Evolutionary conservation across 2,113 vertebrate genomes (phyloP), one percentile per base, ranked within the genome.

Genomic region (Scomber scombrus): DNA sequence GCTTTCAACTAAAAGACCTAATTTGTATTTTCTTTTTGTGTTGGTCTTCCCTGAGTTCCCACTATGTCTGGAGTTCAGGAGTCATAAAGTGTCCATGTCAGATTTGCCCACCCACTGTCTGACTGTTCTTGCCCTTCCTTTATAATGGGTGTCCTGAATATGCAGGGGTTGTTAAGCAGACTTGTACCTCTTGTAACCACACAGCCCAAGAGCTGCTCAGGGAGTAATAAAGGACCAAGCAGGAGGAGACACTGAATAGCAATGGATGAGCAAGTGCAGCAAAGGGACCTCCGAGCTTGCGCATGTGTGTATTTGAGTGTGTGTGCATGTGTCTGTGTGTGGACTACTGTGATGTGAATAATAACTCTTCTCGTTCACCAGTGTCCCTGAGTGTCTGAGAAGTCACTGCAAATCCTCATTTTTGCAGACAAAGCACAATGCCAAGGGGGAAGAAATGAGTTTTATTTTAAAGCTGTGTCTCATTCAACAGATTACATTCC

Each of bases 391-490:
- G 75, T 89, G 72, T 84, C 65, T 18, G 71, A 87, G 81, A 90
- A 90, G 87, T 84, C 78, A 46, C 74, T 2, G 80, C 86, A 92
- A 94, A 92, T 93, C 86, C 87, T 84, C 68, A 87, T 90, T 93
- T 93, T 86, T 93, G 92, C 91, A 85, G 90, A 93, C 91, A 84
- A 89, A 92, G 91, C 93, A 91, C 80, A 92, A 82, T 85, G 79
- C 68, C 80, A 85, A 31, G 49, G 73, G 72, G 62, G 69, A 78
- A 83, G 82, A 91, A 93, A 92, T 89, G 64, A 90, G 84, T 91
- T 93, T 92, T 89, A 89, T 90, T 90, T 92, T 89, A 86, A 86
- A 85, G 85, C 84, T 88, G 84, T 89, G 89, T 92, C 85, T 86
- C 81, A 89, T 94, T 94, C 88, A 89, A 89, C 84, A 91, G 89